Evolutionary conservation across 2,113 vertebrate species (phyloP).

Genomic region (Hyperoodon ampullatus): DNA sequence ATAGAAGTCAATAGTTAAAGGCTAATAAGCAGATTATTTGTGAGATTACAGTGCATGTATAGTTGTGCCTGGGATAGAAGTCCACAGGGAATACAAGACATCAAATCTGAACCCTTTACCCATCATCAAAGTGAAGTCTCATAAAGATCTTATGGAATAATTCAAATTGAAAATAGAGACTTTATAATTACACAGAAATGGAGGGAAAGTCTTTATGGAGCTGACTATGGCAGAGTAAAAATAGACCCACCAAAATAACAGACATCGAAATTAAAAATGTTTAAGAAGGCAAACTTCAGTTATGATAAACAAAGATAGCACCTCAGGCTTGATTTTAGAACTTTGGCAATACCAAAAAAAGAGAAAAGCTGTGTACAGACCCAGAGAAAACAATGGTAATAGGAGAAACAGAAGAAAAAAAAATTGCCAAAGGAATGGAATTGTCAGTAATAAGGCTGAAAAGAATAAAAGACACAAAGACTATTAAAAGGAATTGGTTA

Average conservation of each 20-base stretch:
- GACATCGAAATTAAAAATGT: not conserved
- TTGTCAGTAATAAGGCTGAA: not conserved
- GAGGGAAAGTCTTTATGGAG: not conserved
- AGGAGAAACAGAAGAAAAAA: not conserved
- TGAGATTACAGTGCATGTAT: not conserved
- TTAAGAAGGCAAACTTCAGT: not conserved
- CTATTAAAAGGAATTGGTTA: not conserved
- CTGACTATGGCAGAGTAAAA: conserved; percentile 11
- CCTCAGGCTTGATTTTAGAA: conserved; percentile 23
- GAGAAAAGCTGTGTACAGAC: not conserved
- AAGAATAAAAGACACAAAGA: not conserved
- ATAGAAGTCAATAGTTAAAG: conserved; percentile 43
- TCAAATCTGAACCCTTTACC: not conserved
- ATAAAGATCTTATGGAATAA: conserved; percentile 3
- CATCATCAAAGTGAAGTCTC: not conserved
- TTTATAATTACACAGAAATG: conserved; percentile 1
- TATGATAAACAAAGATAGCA: not conserved
- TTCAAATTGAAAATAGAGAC: conserved; percentile 1
- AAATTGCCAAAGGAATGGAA: not conserved
- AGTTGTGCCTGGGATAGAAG: not conserved
- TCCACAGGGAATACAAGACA: not conserved
- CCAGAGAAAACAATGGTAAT: not conserved
- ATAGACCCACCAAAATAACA: not conserved
- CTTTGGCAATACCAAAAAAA: not conserved
- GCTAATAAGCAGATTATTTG: conserved; percentile 15